Evolutionary conservation across 1,140 invertebrate species (phyloP), one percentile per base, ranked within the genome.

Genomic region (Drosophila chauvacae): DNA sequence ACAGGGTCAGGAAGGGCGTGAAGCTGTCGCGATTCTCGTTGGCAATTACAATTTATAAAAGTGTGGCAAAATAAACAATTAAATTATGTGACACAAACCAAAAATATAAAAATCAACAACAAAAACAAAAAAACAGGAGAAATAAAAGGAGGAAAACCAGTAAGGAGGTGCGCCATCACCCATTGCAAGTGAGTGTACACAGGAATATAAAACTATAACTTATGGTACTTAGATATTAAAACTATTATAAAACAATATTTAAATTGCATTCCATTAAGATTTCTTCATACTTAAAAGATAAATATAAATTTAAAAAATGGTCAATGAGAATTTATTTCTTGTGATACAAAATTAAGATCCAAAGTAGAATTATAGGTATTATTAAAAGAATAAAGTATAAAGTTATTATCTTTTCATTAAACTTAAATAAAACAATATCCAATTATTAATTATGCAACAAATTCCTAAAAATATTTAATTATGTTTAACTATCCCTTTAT

Each of bases 31-130:
- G 35, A 16, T 51, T 55, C 74, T 69, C 47, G 59, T 47, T 73
- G 77, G 72, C 84, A 88, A 84, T 90, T 88, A 77, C 63, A 90
- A 85, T 73, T 68, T 74, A 55, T 44, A 77, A 77, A 77, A 77
- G 82, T 74, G 75, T 63, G 45, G 50, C 79, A 56, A 79, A 88
- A 74, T 50, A 87, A 86, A 80, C 84, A 87, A 84, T 81, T 81
- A 84, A 88, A 90, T 81, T 78, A 78, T 77, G 47, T 42, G 48
- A 28, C 50, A 58, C 47, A n/a, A 23, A 39, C 14, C 10, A 50
- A 51, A 26, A 33, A 37, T 14, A 51, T 10, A 18, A 42, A 42
- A 42, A 42, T 10, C 41, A 26, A 16, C 14, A 23, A 51, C 16
- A 26, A 16, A 14, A 23, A 51, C 16, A 50, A 26, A 47, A 45